Conservation (phyloP, 35 echinoderm and acorn worm genomes). For the Strongylocentrotus purpuratus region DNA sequence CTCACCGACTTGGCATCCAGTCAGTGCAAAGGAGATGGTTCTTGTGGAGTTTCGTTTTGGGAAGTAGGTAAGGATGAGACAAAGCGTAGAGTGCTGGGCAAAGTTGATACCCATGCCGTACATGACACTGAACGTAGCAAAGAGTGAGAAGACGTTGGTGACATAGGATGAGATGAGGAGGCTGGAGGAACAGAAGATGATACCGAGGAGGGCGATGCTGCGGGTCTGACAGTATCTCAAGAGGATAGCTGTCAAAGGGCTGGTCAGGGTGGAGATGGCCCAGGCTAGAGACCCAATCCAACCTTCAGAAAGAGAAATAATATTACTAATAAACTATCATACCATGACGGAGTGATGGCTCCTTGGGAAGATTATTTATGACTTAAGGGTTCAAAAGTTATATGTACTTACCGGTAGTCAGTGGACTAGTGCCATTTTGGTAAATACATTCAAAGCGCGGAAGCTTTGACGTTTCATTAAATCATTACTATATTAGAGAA, state of each 20-base stretch:
- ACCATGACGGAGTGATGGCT: not conserved
- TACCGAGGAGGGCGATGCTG: not conserved
- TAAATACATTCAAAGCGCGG: no score
- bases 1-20: conserved; percentile 44
- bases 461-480: no score
- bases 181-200: conserved; percentile 50
- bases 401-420: no score
- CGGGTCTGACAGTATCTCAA: conserved; percentile 33
- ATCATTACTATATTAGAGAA: no score
- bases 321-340: not conserved
- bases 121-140: conserved; percentile 44
- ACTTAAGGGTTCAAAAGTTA: no score
- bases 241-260: conserved; percentile 33
- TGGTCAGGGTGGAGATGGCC: conserved; percentile 24
- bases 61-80: conserved; percentile 53
- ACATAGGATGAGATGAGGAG: conserved; percentile 58
- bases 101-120: conserved; percentile 59
- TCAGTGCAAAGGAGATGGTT: conserved; percentile 23
- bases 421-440: no score
- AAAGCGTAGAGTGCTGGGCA: conserved; percentile 39
- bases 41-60: conserved; percentile 47
- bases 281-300: conserved; percentile 49
- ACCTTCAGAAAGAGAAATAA: conserved; percentile 52
- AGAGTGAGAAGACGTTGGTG: conserved; percentile 27
- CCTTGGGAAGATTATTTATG: no score